Conservation (phyloP, 2,888 invertebrate species). For the Omphaloscelis lunosa region DNA sequence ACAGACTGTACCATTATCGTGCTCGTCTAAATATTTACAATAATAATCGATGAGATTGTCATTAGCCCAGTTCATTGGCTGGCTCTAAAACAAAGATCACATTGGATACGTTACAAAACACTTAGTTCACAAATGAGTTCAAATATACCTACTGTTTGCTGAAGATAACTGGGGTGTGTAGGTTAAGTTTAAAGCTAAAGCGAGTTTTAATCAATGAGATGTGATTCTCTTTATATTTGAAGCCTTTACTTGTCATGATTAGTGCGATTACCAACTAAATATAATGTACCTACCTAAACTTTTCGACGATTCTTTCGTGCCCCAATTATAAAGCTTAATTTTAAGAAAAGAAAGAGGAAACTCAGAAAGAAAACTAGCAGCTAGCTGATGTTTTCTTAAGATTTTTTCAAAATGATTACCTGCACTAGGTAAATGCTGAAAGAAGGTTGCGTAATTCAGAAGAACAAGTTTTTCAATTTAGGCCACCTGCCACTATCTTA, state of each 20-base stretch:
- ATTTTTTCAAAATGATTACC: too few relatives aligned
- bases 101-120: conserved; percentile 74
- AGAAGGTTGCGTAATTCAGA: too few relatives aligned
- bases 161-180: conserved; percentile 72
- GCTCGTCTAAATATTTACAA: conserved; percentile 54
- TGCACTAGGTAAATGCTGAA: too few relatives aligned
- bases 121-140: conserved; percentile 77
- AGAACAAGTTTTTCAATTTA: too few relatives aligned
- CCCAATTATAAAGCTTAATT: too few relatives aligned
- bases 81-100: conserved; percentile 75
- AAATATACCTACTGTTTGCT: conserved; percentile 75
- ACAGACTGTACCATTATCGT: conserved; percentile 11
- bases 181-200: conserved; percentile 11
- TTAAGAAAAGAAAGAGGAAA: too few relatives aligned
- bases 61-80: conserved; percentile 61
- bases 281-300: too few relatives aligned
- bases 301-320: neutral
- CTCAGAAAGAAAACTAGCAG: too few relatives aligned
- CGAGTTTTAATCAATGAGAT: neutral
- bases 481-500: too few relatives aligned
- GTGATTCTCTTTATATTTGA: neutral
- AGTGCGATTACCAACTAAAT: neutral
- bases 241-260: neutral
- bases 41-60: conserved; percentile 52
- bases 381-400: too few relatives aligned